Conservation (phyloP, 2,888 invertebrate genomes). For the Drosophila anceps region DNA sequence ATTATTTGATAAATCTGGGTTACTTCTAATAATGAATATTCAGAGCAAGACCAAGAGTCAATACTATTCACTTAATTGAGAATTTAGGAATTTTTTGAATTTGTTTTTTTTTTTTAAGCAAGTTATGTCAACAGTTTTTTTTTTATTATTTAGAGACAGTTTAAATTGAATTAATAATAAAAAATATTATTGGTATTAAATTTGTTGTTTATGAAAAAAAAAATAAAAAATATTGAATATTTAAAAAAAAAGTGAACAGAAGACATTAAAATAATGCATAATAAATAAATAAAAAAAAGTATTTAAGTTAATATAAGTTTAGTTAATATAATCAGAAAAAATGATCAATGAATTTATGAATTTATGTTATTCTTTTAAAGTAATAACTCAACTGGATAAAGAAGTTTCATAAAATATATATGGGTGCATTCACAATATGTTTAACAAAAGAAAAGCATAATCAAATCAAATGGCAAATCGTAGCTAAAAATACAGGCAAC, state of each 20-base stretch:
- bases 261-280: too few relatives aligned
- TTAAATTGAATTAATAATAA: background rate
- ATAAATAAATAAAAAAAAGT: too few relatives aligned
- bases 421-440: background rate
- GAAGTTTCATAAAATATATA: background rate
- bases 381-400: background rate
- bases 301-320: too few relatives aligned
- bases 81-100: background rate
- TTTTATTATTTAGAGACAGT: background rate
- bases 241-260: too few relatives aligned
- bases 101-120: background rate
- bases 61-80: background rate
- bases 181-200: too few relatives aligned
- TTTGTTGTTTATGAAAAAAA: too few relatives aligned
- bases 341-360: too few relatives aligned
- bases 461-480: background rate
- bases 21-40: background rate
- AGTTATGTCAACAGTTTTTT: background rate
- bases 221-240: background rate
- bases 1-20: too few relatives aligned
- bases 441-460: background rate
- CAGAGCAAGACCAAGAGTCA: background rate
- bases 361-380: too few relatives aligned
- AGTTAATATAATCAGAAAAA: too few relatives aligned
- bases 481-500: background rate